These are phyloP conservation scores for Oreotragus oreotragus DNA, from an alignment of 2,113 vertebrate species.

Conservation along the genomic window DNA sequence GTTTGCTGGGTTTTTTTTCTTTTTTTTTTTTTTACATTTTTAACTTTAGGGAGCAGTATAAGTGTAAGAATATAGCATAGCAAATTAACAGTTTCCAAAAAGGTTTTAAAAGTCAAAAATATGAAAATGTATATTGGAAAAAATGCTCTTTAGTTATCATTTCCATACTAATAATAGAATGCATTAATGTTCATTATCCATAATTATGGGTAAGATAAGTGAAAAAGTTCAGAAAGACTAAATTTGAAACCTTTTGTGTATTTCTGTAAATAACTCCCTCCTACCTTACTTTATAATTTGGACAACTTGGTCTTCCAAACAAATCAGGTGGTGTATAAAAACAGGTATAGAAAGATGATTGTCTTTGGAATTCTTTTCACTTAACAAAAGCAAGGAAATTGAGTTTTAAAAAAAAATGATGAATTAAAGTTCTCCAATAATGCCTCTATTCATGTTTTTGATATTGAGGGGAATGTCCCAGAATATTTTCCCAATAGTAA, in stretches of 20 bases:
- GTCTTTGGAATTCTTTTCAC: background rate
- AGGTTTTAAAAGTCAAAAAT: slow-evolving; percentile 33
- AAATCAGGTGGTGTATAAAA: background rate
- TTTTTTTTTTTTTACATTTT: slow-evolving; percentile 32
- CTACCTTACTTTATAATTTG: slow-evolving; percentile 32
- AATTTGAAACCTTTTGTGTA: background rate
- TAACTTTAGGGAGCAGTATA: slow-evolving; percentile 40
- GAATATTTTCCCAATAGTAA: background rate
- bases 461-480: background rate
- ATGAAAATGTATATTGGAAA: slow-evolving; percentile 32
- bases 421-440: background rate
- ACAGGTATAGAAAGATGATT: background rate
- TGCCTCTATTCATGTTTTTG: background rate
- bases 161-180: slow-evolving; percentile 42
- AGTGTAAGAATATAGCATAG: slow-evolving; percentile 24
- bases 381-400: background rate
- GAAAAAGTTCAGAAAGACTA: slow-evolving; percentile 15
- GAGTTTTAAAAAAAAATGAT: background rate
- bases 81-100: slow-evolving; percentile 63
- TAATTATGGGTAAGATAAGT: background rate
- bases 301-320: background rate
- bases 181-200: slow-evolving; percentile 31
- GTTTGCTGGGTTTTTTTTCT: background rate
- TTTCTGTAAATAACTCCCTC: background rate
- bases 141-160: slow-evolving; percentile 40